These are phyloP conservation scores for Sicus ferrugineus DNA, from an alignment of 2,888 invertebrate genomes.

Conservation along the genomic window DNA sequence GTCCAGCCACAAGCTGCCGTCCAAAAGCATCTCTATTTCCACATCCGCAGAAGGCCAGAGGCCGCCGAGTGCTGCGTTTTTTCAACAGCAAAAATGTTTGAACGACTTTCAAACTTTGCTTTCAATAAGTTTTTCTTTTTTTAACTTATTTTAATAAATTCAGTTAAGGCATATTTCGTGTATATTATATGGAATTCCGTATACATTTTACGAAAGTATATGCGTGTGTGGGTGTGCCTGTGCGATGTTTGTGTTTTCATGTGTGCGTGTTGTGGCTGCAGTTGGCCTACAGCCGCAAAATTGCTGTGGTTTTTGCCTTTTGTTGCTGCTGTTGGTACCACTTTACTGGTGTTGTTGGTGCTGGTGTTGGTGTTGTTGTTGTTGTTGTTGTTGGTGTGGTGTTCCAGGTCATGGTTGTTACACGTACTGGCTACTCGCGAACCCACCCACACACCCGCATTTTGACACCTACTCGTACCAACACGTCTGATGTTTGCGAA, in stretches of 20 bases:
- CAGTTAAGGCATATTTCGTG: too few relatives aligned
- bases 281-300: slow-evolving; percentile 4
- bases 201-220: too few relatives aligned
- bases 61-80: background rate
- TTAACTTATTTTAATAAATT: too few relatives aligned
- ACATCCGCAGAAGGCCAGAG: too few relatives aligned
- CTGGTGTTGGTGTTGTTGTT: slow-evolving; percentile 1
- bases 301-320: background rate
- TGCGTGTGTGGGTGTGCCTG: slow-evolving; percentile 17
- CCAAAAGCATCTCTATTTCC: too few relatives aligned
- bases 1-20: too few relatives aligned
- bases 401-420: slow-evolving; percentile 32
- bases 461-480: background rate
- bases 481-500: background rate
- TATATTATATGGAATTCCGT: too few relatives aligned
- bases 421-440: too few relatives aligned
- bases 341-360: slow-evolving; percentile 17
- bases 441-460: too few relatives aligned
- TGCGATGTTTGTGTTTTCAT: background rate
- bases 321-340: too few relatives aligned
- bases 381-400: slow-evolving; percentile 19
- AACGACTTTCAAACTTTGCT: slow-evolving; percentile 18
- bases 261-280: background rate
- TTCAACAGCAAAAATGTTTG: background rate
- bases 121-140: too few relatives aligned